Evolutionary conservation across 2,888 invertebrate species (phyloP), one percentile per base, ranked within the genome.

Genomic region (Tanypteryx hageni): DNA sequence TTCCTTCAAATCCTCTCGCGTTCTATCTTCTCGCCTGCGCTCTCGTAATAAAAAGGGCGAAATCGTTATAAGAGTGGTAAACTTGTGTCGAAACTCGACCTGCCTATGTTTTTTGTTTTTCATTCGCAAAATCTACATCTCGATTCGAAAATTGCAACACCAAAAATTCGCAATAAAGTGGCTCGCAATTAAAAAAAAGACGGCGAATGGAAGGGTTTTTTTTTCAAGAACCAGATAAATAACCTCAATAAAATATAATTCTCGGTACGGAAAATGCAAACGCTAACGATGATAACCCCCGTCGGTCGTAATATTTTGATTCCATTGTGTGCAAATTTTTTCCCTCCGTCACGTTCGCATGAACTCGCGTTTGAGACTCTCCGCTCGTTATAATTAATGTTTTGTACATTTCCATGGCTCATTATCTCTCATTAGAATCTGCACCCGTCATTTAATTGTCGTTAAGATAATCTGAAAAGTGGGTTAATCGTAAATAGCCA

Each of bases 281-380:
- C 76, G 76, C 76, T 27, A 27, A 11, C 76, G 22, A 76, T 76
- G 27, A 76, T 76, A 76, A 76, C 22, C 76, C 76, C 76, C 76
- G 76, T 27, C 76, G 44, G 22, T 76, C 76, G 76, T 27, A 89
- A 89, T 89, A 64, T 64, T 18, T 64, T 89, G 89, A 44, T 89
- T 64, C 64, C 89, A 89, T 89, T 89, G 89, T 89, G 89, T 89
- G 89, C 68, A 64, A 89, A 89, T 89, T 89, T 89, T 89, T 61
- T 44, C 22, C 76, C 44, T 44, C 1, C 89, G 14, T 89, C 89
- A 64, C 64, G 64, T 89, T 64, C 89, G n/a, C 89, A 64, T 61
- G 89, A 22, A 89, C 64, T 64, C 64, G 89, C n/a, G 68, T 89
- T 44, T 44, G 31, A 89, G 64, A 64, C 64, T 64, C 68, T 27